Evolutionary conservation across 2,888 invertebrate species (phyloP), one percentile per base, ranked within the genome.

Genomic region (Drosophila lacicola): DNA sequence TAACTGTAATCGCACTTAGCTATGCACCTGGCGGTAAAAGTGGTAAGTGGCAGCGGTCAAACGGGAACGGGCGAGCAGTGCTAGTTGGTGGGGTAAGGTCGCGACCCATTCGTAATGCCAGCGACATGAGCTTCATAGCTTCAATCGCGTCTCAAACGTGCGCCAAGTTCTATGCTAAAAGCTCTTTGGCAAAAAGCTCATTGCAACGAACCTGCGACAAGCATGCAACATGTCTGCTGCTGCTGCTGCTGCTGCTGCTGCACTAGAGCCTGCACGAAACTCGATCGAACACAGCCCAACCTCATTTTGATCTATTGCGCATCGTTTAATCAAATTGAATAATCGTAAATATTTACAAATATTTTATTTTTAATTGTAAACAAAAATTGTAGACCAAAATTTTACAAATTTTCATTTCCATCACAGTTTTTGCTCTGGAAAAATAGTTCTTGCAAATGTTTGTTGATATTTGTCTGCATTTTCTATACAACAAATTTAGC

Each of bases 181-280:
- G 72, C 72, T 65, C 37, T 2, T 0, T 3, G 0, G 4, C 2
- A 6, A 36, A 71, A 62, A 72, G 67, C 74, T 78, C 74, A 69
- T 25, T 78, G 69, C 78, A 76, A 69, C 74, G 70, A 78, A 76
- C 74, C 50, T 61, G 37, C 54, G 45, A 14, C 53, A 25, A 29
- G 33, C 55, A 13, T 33, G 39, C 64, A 76, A 73, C 75, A 62
- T 63, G 65, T 58, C n/a, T 9, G 51, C 6, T 21, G 49, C 63
- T 45, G 47, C 46, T n/a, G 46, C 21, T 19, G n/a, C n/a, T n/a
- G n/a, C n/a, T n/a, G 17, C 17, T 17, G 41, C 47, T 42, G 50
- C 54, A 57, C 13, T n/a, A n/a, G 36, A 41, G 29, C 14, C 10
- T 9, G 41, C 29, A 17, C 47, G 8, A 11, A 49, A 21, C 37